A percentile compares a stretch with the other conserved stretches of the same genome.
These are phyloP conservation scores for Diplazon laetatorius DNA, from an alignment of 2,888 invertebrate genomes.

Conservation along the genomic window DNA sequence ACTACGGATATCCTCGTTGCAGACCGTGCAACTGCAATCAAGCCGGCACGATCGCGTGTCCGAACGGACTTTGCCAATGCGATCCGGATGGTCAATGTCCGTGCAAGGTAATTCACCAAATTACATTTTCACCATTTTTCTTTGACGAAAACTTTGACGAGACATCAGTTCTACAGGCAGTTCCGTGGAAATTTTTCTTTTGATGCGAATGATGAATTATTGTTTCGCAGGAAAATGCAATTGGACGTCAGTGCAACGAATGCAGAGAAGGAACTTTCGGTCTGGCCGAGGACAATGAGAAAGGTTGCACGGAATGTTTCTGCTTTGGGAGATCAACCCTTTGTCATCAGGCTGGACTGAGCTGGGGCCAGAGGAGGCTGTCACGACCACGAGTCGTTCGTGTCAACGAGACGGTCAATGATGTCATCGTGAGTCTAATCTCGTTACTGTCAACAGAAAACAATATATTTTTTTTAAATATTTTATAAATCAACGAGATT, in stretches of 20 bases:
- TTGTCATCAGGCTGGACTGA: slow-evolving; percentile 91
- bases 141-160: too few species aligned
- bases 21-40: slow-evolving; percentile 91
- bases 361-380: slow-evolving; percentile 91
- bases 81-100: slow-evolving; percentile 93
- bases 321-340: slow-evolving; percentile 94
- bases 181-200: not conserved
- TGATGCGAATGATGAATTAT: not conserved
- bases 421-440: slow-evolving; percentile 74
- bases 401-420: slow-evolving; percentile 76
- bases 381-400: slow-evolving; percentile 82
- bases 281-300: slow-evolving; percentile 88
- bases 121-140: too few species aligned
- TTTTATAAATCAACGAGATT: not conserved
- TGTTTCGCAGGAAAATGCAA: slow-evolving; percentile 88
- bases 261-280: slow-evolving; percentile 95
- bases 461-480: not conserved
- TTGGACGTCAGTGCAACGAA: slow-evolving; percentile 91
- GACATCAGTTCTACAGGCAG: too few species aligned
- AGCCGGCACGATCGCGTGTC: slow-evolving; percentile 87
- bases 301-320: slow-evolving; percentile 97
- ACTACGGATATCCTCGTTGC: slow-evolving; percentile 95
- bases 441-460: slow-evolving; percentile 8
- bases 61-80: slow-evolving; percentile 85
- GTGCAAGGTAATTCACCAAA: slow-evolving; percentile 95